A percentile compares a stretch with the other conserved stretches of the same genome.
These are phyloP conservation scores for Thereva unica DNA, from an alignment of 2,888 invertebrate species.

Conservation along the genomic window DNA sequence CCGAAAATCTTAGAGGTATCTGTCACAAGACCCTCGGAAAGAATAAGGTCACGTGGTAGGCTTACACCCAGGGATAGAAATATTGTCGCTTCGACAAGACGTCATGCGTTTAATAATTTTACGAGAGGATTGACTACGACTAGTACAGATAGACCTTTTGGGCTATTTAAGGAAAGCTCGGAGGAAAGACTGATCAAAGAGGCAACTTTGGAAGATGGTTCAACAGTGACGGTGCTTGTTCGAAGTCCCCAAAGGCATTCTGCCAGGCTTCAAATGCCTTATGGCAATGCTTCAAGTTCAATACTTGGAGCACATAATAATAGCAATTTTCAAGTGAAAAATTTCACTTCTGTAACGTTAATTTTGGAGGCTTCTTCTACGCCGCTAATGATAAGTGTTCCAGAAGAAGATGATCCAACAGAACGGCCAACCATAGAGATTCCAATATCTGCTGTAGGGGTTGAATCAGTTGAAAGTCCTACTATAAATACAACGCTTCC, in stretches of 20 bases:
- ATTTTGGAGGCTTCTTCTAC: constrained; percentile 45
- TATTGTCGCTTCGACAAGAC: constrained; percentile 44
- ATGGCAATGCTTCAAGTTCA: background rate
- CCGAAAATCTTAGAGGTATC: constrained; percentile 65
- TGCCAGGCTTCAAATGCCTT: background rate
- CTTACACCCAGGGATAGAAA: constrained; percentile 41
- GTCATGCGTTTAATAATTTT: constrained; percentile 49
- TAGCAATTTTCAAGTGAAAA: background rate
- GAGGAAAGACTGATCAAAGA: constrained; percentile 30
- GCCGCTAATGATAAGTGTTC: constrained; percentile 52
- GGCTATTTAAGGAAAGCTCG: constrained; percentile 20
- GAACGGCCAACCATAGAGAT: background rate
- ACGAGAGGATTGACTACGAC: constrained; percentile 45
- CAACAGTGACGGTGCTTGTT: constrained; percentile 30
- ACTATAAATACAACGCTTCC: background rate
- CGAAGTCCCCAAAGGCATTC: constrained; percentile 24
- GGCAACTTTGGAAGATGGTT: constrained; percentile 16
- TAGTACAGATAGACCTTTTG: constrained; percentile 15
- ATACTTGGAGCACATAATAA: background rate
- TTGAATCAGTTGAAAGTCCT: background rate
- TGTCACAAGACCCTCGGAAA: constrained; percentile 58
- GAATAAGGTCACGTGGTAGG: constrained; percentile 42
- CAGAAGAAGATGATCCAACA: constrained; percentile 50
- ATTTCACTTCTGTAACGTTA: constrained; percentile 16
- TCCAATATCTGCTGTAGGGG: constrained; percentile 52